These are phyloP conservation scores for Mythimna ferrago DNA, from an alignment of 2,888 invertebrate species.

Conservation along the genomic window DNA sequence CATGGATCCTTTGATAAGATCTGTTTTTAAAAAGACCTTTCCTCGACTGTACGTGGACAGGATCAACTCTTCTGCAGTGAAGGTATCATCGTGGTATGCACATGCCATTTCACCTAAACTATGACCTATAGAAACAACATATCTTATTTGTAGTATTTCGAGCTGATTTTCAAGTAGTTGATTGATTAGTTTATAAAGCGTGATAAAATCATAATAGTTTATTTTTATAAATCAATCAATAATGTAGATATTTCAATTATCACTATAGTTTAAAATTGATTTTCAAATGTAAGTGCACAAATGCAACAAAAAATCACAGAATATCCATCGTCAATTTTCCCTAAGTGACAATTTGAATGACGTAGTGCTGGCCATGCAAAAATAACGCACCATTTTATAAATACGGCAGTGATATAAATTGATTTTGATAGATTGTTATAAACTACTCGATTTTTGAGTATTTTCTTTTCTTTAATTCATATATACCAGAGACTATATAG, in stretches of 20 bases:
- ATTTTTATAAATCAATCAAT: too few species aligned
- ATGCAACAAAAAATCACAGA: not conserved
- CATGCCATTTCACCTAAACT: constrained; percentile 96
- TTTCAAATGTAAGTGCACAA: not conserved
- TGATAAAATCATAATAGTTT: too few species aligned
- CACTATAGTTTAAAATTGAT: not conserved
- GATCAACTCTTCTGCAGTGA: constrained; percentile 95
- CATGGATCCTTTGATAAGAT: constrained; percentile 94
- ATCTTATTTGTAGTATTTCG: too few species aligned
- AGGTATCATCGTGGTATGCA: constrained; percentile 89
- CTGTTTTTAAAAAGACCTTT: constrained; percentile 91
- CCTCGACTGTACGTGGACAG: constrained; percentile 95
- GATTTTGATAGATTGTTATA: constrained; percentile 34
- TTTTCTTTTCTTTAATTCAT: not conserved
- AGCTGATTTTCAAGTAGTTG: too few species aligned
- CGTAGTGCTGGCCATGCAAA: constrained; percentile 1
- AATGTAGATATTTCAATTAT: too few species aligned
- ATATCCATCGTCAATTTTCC: not conserved
- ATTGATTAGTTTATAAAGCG: too few species aligned
- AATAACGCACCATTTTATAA: constrained; percentile 11
- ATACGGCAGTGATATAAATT: constrained; percentile 31
- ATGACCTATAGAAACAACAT: constrained; percentile 69
- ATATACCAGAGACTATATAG: constrained; percentile 4
- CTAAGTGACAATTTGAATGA: constrained; percentile 8
- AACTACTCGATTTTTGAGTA: constrained; percentile 30